Evolutionary conservation across 2,113 vertebrate genomes (phyloP).

Genomic region (Lota lota): DNA sequence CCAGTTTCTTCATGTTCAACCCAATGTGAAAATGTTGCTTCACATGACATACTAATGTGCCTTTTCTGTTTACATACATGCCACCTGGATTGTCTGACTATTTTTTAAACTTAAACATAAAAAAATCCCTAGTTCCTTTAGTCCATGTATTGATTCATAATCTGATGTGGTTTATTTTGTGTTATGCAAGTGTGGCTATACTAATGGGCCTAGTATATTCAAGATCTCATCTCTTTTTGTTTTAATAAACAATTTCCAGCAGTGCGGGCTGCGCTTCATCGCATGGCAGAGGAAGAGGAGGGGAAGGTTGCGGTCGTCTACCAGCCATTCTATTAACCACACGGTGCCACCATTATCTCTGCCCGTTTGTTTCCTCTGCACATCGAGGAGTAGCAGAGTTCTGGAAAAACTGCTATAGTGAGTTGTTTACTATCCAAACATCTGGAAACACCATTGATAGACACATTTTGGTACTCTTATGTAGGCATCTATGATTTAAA

Average conservation of each 20-base stretch:
- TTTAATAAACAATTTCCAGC: conserved; percentile 22
- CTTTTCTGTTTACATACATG: too few species aligned
- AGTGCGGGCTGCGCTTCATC: conserved; percentile 3
- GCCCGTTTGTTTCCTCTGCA: conserved; percentile 3
- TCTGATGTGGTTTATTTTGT: background rate
- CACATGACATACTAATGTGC: too few species aligned
- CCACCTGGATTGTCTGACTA: too few species aligned
- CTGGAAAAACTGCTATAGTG: background rate
- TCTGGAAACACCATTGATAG: too few species aligned
- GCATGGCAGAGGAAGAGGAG: conserved; percentile 10
- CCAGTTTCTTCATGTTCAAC: background rate
- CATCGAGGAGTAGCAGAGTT: background rate
- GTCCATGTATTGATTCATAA: too few species aligned
- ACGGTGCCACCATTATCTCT: conserved; percentile 6
- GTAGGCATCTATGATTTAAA: too few species aligned
- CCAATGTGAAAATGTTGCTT: too few species aligned
- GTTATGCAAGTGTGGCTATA: background rate
- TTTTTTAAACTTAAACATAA: too few species aligned
- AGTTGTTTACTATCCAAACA: too few species aligned
- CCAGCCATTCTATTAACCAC: conserved; percentile 15
- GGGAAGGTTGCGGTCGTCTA: conserved; percentile 4
- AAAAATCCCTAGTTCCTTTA: too few species aligned
- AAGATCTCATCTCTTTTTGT: too few species aligned
- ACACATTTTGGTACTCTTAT: too few species aligned
- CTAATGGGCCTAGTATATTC: background rate